Percentiles rank a stretch among this genome's conserved stretches.
Evolutionary conservation across 1,140 invertebrate species (phyloP).

Genomic region (Drosophila navojoa): DNA sequence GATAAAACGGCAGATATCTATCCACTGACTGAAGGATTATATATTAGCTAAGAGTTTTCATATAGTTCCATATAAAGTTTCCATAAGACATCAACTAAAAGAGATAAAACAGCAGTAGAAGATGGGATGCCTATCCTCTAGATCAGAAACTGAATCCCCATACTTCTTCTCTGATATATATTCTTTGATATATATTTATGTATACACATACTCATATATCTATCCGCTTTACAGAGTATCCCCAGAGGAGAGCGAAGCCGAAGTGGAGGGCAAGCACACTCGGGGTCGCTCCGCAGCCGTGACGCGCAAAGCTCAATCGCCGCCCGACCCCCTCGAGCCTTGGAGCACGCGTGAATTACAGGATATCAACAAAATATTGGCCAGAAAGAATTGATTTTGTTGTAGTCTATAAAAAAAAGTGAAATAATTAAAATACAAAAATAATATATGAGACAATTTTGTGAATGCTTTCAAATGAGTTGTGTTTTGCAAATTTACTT

Average conservation of each 20-base stretch:
- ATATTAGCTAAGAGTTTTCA: no score
- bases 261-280: slow-evolving; percentile 23
- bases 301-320: slow-evolving; percentile 73
- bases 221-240: slow-evolving; percentile 48
- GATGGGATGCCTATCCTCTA: no score
- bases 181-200: no score
- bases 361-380: slow-evolving; percentile 89
- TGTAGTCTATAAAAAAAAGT: not conserved
- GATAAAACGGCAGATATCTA: no score
- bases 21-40: no score
- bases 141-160: no score
- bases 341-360: slow-evolving; percentile 89
- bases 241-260: slow-evolving; percentile 59
- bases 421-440: not conserved
- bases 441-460: no score
- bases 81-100: no score
- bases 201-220: no score
- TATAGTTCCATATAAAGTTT: no score
- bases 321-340: slow-evolving; percentile 88
- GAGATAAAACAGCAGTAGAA: no score
- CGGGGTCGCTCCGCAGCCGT: slow-evolving; percentile 75
- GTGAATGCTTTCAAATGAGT: not conserved
- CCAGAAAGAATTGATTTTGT: slow-evolving; percentile 52
- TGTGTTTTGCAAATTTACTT: slow-evolving; percentile 19
- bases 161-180: no score